Evolutionary conservation across 2,113 vertebrate species (phyloP).

Genomic region (Oxyura jamaicensis): DNA sequence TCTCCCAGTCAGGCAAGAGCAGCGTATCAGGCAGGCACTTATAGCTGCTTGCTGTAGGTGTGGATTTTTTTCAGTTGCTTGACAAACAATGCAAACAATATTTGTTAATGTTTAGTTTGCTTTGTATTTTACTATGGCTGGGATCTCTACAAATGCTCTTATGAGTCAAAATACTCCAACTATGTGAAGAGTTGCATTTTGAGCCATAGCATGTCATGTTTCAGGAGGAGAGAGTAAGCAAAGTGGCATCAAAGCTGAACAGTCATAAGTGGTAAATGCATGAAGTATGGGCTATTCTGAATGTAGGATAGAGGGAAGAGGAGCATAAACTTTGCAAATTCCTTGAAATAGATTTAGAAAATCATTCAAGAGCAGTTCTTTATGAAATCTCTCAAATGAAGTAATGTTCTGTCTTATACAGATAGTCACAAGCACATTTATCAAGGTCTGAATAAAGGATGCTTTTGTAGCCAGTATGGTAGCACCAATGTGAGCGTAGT

Average conservation of each 20-base stretch:
- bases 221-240: background rate
- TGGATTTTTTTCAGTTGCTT: background rate
- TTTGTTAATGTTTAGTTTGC: background rate
- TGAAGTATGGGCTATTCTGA: background rate
- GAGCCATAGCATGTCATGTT: background rate
- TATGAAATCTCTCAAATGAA: background rate
- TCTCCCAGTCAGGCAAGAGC: background rate
- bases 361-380: background rate
- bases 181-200: background rate
- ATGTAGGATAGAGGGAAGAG: background rate
- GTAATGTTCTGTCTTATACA: background rate
- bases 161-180: background rate
- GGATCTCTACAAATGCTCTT: background rate
- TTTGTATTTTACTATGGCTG: background rate
- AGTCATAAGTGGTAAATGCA: background rate
- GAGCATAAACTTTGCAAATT: background rate
- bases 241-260: fast-evolving
- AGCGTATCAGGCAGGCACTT: background rate
- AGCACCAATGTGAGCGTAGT: background rate
- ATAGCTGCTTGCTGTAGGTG: background rate
- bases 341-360: background rate
- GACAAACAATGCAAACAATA: background rate
- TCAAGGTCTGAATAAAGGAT: background rate
- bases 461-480: background rate
- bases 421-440: background rate